These are phyloP conservation scores for Drosophila sechellia DNA, from an alignment of 1,140 invertebrate species.

Conservation along the genomic window DNA sequence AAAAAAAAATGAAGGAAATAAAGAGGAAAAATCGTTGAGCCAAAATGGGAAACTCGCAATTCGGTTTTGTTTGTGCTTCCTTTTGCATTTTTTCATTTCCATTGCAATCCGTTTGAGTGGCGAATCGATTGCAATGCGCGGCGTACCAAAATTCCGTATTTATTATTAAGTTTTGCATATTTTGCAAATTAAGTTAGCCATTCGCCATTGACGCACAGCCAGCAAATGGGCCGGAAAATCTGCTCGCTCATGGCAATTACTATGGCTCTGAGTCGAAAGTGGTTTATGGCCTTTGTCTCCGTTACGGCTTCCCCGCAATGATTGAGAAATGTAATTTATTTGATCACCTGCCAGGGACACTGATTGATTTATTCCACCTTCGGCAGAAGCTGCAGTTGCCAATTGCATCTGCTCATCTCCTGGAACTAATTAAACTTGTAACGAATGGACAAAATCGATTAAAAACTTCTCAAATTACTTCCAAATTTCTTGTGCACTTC, in stretches of 20 bases:
- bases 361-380: constrained; percentile 44
- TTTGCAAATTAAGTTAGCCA: constrained; percentile 43
- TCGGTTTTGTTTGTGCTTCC: constrained; percentile 45
- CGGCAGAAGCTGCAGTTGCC: constrained; percentile 25
- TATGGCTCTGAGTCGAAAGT: constrained; percentile 13
- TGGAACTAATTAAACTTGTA: constrained; percentile 70
- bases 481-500: no score
- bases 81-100: constrained; percentile 29
- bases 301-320: background rate
- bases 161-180: constrained; percentile 53
- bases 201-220: constrained; percentile 50
- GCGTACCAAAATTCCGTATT: constrained; percentile 10
- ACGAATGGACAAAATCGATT: constrained; percentile 28
- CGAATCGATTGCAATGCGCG: constrained; percentile 28
- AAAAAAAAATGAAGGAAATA: background rate
- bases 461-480: no score
- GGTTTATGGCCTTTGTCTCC: constrained; percentile 24
- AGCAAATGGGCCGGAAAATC: constrained; percentile 60
- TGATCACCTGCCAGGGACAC: constrained; percentile 25
- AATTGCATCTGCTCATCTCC: constrained; percentile 17
- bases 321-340: constrained; percentile 37
- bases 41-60: constrained; percentile 52
- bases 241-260: constrained; percentile 60
- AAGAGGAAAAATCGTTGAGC: constrained; percentile 35
- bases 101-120: constrained; percentile 9